A percentile compares a stretch with the other conserved stretches of the same genome.
Conservation (phyloP, 1,140 invertebrate genomes). For the Leucophenga varia region DNA sequence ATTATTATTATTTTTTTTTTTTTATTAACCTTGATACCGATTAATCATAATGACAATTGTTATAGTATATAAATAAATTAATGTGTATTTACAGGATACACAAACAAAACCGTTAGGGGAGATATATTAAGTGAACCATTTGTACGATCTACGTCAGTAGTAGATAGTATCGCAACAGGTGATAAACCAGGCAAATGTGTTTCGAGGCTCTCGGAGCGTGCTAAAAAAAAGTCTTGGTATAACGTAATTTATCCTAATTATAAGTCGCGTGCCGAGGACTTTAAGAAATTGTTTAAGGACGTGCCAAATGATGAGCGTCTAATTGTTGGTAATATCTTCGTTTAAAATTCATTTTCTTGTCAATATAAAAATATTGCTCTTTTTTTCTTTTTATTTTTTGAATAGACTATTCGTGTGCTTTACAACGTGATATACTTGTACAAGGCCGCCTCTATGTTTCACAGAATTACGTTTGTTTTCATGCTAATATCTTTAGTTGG, state of each 20-base stretch:
- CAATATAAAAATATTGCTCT: not conserved
- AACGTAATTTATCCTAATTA: constrained; percentile 89
- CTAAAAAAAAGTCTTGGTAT: constrained; percentile 84
- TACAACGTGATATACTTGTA: constrained; percentile 90
- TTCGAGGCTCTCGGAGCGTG: constrained; percentile 56
- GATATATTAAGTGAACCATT: constrained; percentile 38
- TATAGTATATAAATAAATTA: no score
- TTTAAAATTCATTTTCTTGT: not conserved
- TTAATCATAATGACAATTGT: no score
- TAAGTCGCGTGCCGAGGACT: constrained; percentile 89
- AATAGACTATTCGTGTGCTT: constrained; percentile 93
- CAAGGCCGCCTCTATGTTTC: constrained; percentile 91
- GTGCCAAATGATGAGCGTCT: constrained; percentile 87
- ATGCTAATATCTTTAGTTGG: constrained; percentile 94
- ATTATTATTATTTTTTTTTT: no score
- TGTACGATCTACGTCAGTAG: constrained; percentile 33
- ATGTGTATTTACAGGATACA: constrained; percentile 31
- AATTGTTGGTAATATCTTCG: constrained; percentile 72
- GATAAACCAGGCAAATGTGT: constrained; percentile 41
- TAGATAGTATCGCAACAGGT: constrained; percentile 30
- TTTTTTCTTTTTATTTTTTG: constrained; percentile 6
- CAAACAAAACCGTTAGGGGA: constrained; percentile 47
- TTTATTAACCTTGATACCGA: no score
- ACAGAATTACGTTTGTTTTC: constrained; percentile 92
- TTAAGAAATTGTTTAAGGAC: constrained; percentile 89